phyloP scores from a whole-genome alignment of 2,888 invertebrate species.

The Mermis nigrescens region DNA sequence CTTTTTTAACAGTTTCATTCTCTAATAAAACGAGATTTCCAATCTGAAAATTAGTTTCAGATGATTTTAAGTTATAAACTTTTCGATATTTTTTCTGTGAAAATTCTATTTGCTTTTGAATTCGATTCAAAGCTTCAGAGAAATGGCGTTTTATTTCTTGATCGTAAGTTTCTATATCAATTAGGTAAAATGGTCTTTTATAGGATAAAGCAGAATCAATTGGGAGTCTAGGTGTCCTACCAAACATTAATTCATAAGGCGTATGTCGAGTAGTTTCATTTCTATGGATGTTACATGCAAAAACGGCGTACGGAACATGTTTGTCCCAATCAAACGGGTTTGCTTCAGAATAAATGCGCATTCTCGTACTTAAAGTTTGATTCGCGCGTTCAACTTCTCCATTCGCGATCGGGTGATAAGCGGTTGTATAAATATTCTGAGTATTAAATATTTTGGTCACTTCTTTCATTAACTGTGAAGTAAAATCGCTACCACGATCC shows the following conservation, averaged over 20 bases:
- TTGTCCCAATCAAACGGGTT: constrained; percentile 22
- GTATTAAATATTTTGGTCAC: background rate
- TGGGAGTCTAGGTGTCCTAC: constrained; percentile 16
- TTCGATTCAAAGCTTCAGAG: background rate
- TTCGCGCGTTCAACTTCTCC: constrained; percentile 15
- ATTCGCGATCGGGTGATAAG: constrained; percentile 15
- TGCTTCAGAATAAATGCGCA: constrained; percentile 18
- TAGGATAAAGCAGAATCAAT: constrained; percentile 8
- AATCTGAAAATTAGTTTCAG: background rate
- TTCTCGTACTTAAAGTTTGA: constrained; percentile 17
- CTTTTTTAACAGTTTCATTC: no score
- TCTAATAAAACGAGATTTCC: background rate
- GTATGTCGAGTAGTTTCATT: constrained; percentile 16
- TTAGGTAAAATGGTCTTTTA: background rate
- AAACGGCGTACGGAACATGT: constrained; percentile 16
- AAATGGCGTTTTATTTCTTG: background rate
- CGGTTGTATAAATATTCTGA: background rate
- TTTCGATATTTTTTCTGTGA: background rate
- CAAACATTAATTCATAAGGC: constrained; percentile 15
- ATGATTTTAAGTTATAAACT: background rate
- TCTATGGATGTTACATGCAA: constrained; percentile 18
- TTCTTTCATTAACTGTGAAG: background rate
- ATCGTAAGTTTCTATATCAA: background rate
- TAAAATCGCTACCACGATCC: background rate
- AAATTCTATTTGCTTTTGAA: background rate